phyloP scores from a whole-genome alignment of 1,140 invertebrate species.

The Nymphalis io region DNA sequence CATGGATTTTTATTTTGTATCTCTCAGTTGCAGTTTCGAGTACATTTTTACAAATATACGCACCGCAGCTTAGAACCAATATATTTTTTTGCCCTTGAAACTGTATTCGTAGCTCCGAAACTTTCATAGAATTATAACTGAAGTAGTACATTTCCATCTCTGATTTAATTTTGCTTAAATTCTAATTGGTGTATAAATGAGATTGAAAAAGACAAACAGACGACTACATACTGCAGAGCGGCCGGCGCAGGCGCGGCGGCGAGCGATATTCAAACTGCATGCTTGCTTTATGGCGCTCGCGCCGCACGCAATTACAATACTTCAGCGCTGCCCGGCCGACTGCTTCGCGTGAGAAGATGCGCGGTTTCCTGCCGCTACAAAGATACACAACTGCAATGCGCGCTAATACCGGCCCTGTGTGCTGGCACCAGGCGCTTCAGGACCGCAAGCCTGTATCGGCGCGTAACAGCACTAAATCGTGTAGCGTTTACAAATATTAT shows the following conservation, averaged over 20 bases:
- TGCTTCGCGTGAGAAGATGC: constrained; percentile 52
- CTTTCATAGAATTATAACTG: neutral
- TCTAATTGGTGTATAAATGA: neutral
- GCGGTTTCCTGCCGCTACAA: constrained; percentile 19
- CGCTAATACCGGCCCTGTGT: constrained; percentile 3
- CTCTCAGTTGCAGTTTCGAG: too few relatives aligned
- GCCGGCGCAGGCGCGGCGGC: constrained; percentile 23
- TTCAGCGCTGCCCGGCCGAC: constrained; percentile 35
- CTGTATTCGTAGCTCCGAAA: too few relatives aligned
- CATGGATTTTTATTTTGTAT: neutral
- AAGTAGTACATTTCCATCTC: neutral
- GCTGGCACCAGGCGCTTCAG: neutral
- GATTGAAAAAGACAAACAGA: neutral
- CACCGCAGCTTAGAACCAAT: too few relatives aligned
- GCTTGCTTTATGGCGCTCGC: constrained; percentile 49
- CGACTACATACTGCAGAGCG: constrained; percentile 32
- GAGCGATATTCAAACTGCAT: constrained; percentile 54
- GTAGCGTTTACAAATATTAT: constrained; percentile 41
- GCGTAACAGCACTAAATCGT: constrained; percentile 25
- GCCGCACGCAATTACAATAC: constrained; percentile 60
- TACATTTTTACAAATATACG: too few relatives aligned
- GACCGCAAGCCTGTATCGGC: neutral
- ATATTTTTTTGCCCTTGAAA: too few relatives aligned
- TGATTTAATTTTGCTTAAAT: neutral
- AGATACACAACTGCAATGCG: neutral